phyloP scores from a whole-genome alignment of 1,140 invertebrate species.

The Lepidurus couesii region DNA sequence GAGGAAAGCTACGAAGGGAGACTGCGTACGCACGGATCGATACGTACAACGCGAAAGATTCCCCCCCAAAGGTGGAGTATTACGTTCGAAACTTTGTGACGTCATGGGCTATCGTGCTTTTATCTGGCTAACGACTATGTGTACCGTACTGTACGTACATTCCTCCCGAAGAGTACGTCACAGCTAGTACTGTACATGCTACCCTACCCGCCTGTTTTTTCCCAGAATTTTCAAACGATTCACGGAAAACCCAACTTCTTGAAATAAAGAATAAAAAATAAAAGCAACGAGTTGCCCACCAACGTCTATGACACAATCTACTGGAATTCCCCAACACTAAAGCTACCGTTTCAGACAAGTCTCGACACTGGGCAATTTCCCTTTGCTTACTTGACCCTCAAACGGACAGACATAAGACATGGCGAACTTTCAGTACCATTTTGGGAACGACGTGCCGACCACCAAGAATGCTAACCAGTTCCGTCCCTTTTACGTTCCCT shows the following conservation, averaged over 20 bases:
- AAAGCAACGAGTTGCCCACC: neutral
- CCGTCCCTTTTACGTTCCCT: neutral
- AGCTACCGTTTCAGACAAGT: slow-evolving; percentile 15
- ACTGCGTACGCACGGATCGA: slow-evolving; percentile 17
- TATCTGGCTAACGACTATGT: too few species aligned
- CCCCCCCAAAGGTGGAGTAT: neutral
- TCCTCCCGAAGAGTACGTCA: too few species aligned
- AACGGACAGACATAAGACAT: slow-evolving; percentile 22
- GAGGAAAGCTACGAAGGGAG: neutral
- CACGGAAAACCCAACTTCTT: too few species aligned
- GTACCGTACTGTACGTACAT: too few species aligned
- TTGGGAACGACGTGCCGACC: slow-evolving; percentile 1
- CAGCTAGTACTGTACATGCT: too few species aligned
- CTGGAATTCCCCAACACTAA: slow-evolving; percentile 6
- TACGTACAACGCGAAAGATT: neutral
- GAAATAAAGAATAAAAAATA: too few species aligned
- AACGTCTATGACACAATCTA: slow-evolving; percentile 18
- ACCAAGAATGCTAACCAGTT: slow-evolving; percentile 17
- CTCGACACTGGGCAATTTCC: neutral
- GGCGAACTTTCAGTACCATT: slow-evolving; percentile 21
- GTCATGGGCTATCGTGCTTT: too few species aligned
- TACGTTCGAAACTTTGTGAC: neutral
- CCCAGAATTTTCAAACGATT: too few species aligned
- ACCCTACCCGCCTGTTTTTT: too few species aligned
- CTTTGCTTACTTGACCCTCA: neutral